Percentiles rank a stretch among this genome's conserved stretches.
These are phyloP conservation scores for Zaprionus camerounensis DNA, from an alignment of 1,140 invertebrate genomes.

Conservation along the genomic window DNA sequence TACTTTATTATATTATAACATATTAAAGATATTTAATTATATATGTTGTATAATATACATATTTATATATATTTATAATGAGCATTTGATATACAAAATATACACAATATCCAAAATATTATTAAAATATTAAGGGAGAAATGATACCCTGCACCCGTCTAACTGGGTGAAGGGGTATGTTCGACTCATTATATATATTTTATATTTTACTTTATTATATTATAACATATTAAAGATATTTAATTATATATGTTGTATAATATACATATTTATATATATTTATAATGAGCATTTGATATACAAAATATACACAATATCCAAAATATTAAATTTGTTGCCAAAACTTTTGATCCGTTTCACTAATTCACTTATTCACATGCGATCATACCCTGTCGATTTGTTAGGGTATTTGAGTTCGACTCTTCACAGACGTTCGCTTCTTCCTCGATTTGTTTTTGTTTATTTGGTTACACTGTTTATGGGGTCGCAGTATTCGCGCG, in stretches of 20 bases:
- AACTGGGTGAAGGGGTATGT: slow-evolving; percentile 2
- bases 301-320: neutral
- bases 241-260: neutral
- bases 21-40: neutral
- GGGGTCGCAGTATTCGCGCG: neutral
- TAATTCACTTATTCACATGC: neutral
- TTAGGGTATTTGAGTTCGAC: neutral
- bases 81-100: neutral
- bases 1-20: too few relatives aligned
- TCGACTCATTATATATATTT: neutral
- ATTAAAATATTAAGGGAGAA: neutral
- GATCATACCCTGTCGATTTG: neutral
- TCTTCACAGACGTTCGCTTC: neutral
- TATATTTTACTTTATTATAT: neutral
- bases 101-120: neutral
- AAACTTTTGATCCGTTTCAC: neutral
- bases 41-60: neutral
- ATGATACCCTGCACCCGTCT: neutral
- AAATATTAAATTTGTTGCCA: neutral
- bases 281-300: too few relatives aligned
- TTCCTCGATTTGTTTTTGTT: neutral
- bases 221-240: neutral
- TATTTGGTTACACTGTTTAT: neutral
- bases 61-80: too few relatives aligned
- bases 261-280: neutral